phyloP scores from a whole-genome alignment of 2,888 invertebrate species.

The Himalopsyche anomala region DNA sequence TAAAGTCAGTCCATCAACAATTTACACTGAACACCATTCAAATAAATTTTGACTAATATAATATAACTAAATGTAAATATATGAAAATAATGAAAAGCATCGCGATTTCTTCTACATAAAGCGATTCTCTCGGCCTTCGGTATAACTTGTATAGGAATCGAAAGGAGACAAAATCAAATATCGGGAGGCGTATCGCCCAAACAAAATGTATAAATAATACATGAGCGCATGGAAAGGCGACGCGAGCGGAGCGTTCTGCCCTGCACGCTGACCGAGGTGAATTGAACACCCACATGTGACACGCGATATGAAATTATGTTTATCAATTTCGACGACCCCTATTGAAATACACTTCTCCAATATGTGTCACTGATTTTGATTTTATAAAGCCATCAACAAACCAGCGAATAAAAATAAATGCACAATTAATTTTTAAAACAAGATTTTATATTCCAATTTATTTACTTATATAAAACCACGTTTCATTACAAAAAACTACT shows the following conservation, averaged over 20 bases:
- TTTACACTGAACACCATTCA: too few species aligned
- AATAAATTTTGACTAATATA: too few species aligned
- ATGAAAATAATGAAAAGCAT: too few species aligned
- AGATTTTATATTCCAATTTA: too few species aligned
- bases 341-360: constrained; percentile 31
- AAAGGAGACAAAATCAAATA: constrained; percentile 28
- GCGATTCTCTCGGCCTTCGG: too few species aligned
- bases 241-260: background rate
- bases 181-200: background rate
- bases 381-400: background rate
- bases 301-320: constrained; percentile 40
- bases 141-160: background rate
- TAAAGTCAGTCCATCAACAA: too few species aligned
- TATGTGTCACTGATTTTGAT: background rate
- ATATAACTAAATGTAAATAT: too few species aligned
- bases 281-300: constrained; percentile 19
- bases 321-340: constrained; percentile 40
- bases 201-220: constrained; percentile 40
- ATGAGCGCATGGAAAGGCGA: constrained; percentile 23
- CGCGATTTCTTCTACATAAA: too few species aligned
- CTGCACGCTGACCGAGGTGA: background rate
- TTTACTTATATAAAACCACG: too few species aligned
- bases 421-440: background rate
- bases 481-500: too few species aligned
- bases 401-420: background rate